phyloP scores from a whole-genome alignment of 2,113 vertebrate genomes.

The Lathamus discolor region DNA sequence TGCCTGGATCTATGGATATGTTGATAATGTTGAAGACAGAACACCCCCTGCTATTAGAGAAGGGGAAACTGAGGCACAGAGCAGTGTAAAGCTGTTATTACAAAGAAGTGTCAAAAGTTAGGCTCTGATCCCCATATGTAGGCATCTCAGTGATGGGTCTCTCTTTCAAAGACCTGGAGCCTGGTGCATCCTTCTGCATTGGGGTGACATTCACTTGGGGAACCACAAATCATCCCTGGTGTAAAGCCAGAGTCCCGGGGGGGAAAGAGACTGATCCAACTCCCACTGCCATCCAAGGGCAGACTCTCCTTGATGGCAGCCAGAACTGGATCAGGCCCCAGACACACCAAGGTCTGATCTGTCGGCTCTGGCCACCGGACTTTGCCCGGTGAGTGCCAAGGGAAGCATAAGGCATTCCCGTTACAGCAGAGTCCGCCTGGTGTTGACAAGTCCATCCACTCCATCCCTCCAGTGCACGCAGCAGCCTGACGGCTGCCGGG shows the following conservation, averaged over 20 bases:
- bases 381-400: slow-evolving; percentile 20
- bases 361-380: background rate
- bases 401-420: slow-evolving; percentile 29
- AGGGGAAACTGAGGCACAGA: background rate
- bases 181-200: background rate
- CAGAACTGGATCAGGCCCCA: slow-evolving; percentile 29
- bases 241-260: background rate
- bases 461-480: background rate
- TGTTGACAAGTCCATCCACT: slow-evolving; percentile 34
- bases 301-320: background rate
- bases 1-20: background rate
- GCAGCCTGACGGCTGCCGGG: slow-evolving; percentile 60
- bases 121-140: background rate
- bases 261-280: background rate
- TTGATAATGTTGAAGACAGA: background rate
- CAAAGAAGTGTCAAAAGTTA: background rate
- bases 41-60: background rate
- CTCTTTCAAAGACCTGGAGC: background rate
- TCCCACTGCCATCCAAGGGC: slow-evolving; percentile 13
- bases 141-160: background rate
- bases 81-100: background rate
- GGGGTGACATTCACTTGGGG: background rate
- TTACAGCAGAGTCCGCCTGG: slow-evolving; percentile 23
- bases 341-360: background rate
- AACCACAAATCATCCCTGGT: background rate